Conservation (phyloP, 2,113 vertebrate genomes). For the Hyperoodon ampullatus region DNA sequence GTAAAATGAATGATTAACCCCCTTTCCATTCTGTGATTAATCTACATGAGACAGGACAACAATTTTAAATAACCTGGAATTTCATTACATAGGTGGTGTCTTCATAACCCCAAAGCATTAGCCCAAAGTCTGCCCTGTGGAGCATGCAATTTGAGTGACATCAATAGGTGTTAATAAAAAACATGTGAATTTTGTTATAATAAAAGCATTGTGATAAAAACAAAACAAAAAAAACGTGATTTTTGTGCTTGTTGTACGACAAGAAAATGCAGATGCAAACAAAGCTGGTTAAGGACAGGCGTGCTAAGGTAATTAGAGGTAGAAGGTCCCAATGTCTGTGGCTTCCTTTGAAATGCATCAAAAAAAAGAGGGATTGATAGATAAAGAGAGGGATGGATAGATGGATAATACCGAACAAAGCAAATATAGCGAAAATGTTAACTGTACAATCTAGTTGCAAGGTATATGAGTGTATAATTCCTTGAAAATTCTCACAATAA, state of each 20-base stretch:
- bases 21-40: neutral
- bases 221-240: neutral
- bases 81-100: neutral
- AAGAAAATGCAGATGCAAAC: conserved; percentile 13
- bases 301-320: neutral
- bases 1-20: neutral
- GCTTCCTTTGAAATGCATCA: conserved; percentile 37
- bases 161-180: neutral
- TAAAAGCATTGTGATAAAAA: too few relatives aligned
- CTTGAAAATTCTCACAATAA: neutral
- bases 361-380: neutral
- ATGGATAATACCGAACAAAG: neutral
- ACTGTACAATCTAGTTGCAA: conserved; percentile 11
- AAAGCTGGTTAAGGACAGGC: neutral
- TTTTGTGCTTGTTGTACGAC: neutral
- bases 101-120: neutral
- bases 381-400: neutral
- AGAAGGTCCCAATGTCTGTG: neutral
- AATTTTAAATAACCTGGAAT: neutral
- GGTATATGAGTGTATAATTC: neutral
- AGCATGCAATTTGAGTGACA: neutral
- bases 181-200: too few relatives aligned
- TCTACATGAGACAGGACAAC: neutral
- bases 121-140: neutral
- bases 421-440: conserved; percentile 27